These are phyloP conservation scores for Smutsia gigantea DNA, from an alignment of 2,797 vertebrate genomes.

Conservation along the genomic window DNA sequence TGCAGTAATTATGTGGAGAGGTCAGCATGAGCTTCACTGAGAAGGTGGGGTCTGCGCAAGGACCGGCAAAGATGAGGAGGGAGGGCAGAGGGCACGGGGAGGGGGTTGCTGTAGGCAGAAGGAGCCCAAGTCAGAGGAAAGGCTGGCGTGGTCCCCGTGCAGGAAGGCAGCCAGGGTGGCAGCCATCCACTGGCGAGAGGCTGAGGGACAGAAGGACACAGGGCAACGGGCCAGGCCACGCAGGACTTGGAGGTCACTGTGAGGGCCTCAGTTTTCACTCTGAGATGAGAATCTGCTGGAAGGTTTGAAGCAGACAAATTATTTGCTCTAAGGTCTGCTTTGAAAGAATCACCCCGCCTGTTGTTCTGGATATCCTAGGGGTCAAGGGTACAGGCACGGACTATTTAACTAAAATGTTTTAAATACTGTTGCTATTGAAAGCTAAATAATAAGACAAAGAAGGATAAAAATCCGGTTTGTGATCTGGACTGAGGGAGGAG, in stretches of 20 bases:
- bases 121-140: too few species aligned
- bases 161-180: background rate
- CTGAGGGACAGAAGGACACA: background rate
- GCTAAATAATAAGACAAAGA: background rate
- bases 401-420: background rate
- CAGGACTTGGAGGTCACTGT: background rate
- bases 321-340: background rate
- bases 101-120: background rate
- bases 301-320: background rate
- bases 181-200: too few species aligned
- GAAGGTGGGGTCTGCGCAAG: background rate
- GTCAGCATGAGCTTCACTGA: background rate
- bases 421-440: background rate
- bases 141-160: background rate
- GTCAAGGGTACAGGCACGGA: background rate
- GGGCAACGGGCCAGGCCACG: background rate
- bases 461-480: background rate
- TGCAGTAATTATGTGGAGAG: accelerated
- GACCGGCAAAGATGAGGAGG: background rate
- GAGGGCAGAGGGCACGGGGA: background rate
- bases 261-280: background rate
- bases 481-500: background rate
- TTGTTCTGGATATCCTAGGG: background rate
- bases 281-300: background rate
- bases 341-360: background rate